phyloP scores from a whole-genome alignment of 2,797 vertebrate genomes.

The Hemitrygon akajei region DNA sequence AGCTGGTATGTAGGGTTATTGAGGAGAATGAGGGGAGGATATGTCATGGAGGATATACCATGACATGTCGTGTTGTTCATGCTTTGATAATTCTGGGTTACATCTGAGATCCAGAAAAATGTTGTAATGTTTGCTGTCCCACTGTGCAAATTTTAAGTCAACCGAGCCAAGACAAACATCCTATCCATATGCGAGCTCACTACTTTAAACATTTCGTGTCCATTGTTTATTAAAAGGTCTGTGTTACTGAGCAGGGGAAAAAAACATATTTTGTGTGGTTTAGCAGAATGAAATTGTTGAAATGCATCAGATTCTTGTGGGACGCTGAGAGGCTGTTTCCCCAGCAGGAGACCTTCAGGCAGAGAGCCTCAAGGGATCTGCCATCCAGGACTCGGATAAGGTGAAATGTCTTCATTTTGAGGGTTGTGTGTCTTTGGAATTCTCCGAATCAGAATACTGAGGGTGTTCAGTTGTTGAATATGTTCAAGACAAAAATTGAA shows the following conservation, averaged over 20 bases:
- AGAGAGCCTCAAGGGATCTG: background rate
- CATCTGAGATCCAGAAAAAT: background rate
- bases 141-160: background rate
- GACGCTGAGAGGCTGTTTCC: background rate
- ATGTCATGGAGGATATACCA: no score
- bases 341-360: background rate
- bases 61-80: background rate
- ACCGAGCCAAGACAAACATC: background rate
- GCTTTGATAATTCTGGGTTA: background rate
- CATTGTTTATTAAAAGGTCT: background rate
- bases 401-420: background rate
- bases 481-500: background rate
- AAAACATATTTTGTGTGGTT: background rate
- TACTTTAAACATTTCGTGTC: constrained; percentile 39
- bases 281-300: background rate
- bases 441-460: background rate
- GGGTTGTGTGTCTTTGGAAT: background rate
- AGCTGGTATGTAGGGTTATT: background rate
- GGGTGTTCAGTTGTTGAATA: background rate
- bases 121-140: background rate
- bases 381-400: background rate
- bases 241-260: background rate
- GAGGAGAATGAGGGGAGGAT: background rate
- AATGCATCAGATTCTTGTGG: background rate
- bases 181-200: constrained; percentile 22